Evolutionary conservation across 2,113 vertebrate genomes (phyloP), one percentile per base, ranked within the genome.

Genomic region (Jaculus jaculus): DNA sequence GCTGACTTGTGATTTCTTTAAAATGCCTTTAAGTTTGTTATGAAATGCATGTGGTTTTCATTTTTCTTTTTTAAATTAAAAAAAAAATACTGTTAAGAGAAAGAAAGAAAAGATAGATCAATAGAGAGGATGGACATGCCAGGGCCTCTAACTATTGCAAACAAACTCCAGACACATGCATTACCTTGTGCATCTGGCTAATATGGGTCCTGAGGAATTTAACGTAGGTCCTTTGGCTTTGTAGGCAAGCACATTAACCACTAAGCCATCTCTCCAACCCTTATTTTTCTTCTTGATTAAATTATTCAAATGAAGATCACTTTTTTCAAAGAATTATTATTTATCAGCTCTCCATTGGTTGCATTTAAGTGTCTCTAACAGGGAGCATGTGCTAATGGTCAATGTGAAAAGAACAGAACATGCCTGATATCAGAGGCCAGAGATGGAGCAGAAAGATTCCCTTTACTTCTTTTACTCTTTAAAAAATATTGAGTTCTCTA

Each of bases 1-100:
- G 86, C 42, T 83, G n/a, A 85, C 13, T 89, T 83, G n/a, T 69
- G 37, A 75, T 80, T 84, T 94, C 51, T 80, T 84, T 82, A 54
- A 87, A 95, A 61, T 68, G 4, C 1, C 30, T 92, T 94, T 65
- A 81, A 77, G 81, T 77, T 51, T 91, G 1, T 84, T 81, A 42
- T 91, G 58, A 84, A 88, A 63, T 91, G 4, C 30, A 24, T 51
- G 0, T 17, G 3, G 13, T 13, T 90, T 90, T 75, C 42, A 51
- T 85, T 66, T 79, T 1, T 58, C 30, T 18, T 3, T 83, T n/a
- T 69, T 88, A 37, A 34, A 30, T 54, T 88, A n/a, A n/a, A n/a
- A n/a, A n/a, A n/a, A n/a, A n/a, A n/a, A n/a, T 82, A 65, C 30
- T 42, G 63, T 82, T 30, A 63, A 81, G 7, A 12, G 39, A 9